Evolutionary conservation across 2,113 vertebrate genomes (phyloP).

Genomic region (Silurus asotus): DNA sequence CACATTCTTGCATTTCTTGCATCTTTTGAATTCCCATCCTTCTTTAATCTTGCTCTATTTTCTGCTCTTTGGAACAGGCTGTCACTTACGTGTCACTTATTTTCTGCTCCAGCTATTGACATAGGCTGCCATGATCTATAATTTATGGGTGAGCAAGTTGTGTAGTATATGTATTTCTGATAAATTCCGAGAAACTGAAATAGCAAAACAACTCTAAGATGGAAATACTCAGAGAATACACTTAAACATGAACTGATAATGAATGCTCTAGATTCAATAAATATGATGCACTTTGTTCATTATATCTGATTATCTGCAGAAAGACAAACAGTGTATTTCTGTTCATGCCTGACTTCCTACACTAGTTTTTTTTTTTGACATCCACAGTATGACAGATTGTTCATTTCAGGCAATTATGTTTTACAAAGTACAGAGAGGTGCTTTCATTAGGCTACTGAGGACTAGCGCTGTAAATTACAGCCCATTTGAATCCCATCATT

Average conservation of each 20-base stretch:
- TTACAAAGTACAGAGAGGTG: slow-evolving; percentile 41
- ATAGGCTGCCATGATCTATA: not conserved
- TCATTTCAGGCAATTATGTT: slow-evolving; percentile 50
- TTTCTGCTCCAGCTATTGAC: not conserved
- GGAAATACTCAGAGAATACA: not conserved
- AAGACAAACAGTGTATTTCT: slow-evolving; percentile 27
- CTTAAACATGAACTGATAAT: not conserved
- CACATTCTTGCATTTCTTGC: not conserved
- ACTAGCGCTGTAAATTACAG: slow-evolving; percentile 44
- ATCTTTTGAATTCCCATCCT: slow-evolving; percentile 12
- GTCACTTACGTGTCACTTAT: not conserved
- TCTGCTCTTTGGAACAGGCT: not conserved
- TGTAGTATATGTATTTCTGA: not conserved
- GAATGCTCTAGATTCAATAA: not conserved
- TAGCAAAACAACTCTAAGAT: not conserved
- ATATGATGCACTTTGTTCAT: slow-evolving; percentile 1
- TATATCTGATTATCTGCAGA: slow-evolving; percentile 16
- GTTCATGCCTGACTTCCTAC: slow-evolving; percentile 4
- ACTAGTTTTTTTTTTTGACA: slow-evolving; percentile 41
- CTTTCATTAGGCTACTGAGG: slow-evolving; percentile 42
- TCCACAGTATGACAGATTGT: slow-evolving; percentile 43
- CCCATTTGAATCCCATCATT: slow-evolving; percentile 29
- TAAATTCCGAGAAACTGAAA: not conserved
- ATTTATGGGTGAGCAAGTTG: not conserved
- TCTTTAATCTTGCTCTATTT: slow-evolving; percentile 5